Percentiles rank a stretch among this genome's conserved stretches.
Evolutionary conservation across 2,113 vertebrate genomes (phyloP).

Genomic region (Microtus oregoni): DNA sequence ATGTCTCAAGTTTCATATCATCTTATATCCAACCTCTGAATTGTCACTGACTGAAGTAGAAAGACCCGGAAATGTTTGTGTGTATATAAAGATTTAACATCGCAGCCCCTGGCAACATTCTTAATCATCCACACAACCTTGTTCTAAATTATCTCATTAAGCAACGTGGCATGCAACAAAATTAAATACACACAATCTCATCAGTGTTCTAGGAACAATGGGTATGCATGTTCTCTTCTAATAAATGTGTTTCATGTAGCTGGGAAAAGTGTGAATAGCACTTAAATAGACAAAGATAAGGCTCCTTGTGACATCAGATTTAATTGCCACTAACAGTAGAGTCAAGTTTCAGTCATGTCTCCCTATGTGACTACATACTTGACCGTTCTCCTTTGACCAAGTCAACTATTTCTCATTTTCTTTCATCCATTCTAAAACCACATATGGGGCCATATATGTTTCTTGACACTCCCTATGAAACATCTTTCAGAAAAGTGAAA

Average conservation of each 20-base stretch:
- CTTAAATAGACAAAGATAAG: neutral
- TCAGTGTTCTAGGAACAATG: neutral
- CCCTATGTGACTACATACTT: neutral
- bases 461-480: neutral
- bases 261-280: neutral
- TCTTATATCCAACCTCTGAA: neutral
- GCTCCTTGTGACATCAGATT: neutral
- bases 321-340: neutral
- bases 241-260: neutral
- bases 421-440: neutral
- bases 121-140: neutral
- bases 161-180: neutral
- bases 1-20: neutral
- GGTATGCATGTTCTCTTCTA: neutral
- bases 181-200: neutral
- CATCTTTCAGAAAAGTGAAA: conserved; percentile 14
- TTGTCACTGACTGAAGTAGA: neutral
- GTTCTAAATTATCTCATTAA: neutral
- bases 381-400: neutral
- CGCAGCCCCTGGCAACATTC: neutral
- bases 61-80: neutral
- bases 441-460: neutral
- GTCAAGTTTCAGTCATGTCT: neutral
- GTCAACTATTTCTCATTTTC: neutral
- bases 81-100: neutral